These are phyloP conservation scores for Silurus glanis DNA, from an alignment of 2,113 vertebrate genomes.

Conservation along the genomic window DNA sequence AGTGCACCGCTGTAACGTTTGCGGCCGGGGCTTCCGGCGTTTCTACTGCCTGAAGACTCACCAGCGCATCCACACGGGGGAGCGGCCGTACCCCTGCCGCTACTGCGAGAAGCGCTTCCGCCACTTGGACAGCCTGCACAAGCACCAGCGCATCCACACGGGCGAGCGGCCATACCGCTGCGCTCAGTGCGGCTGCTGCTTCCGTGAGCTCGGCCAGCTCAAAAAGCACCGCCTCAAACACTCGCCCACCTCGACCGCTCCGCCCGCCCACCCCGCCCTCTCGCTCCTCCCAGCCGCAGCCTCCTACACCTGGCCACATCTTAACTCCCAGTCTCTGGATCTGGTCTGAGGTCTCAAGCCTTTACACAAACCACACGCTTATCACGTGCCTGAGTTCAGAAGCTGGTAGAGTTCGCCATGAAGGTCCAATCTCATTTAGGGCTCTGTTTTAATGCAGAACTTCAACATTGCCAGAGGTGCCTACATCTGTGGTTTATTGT, in stretches of 20 bases:
- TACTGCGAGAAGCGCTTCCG: conserved; percentile 65
- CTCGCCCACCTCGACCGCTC: conserved; percentile 41
- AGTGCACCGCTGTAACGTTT: conserved; percentile 61
- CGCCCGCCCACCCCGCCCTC: conserved; percentile 41
- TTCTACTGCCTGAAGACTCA: conserved; percentile 65
- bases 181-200: conserved; percentile 61
- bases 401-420: background rate
- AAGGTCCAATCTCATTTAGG: background rate
- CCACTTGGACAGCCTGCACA: conserved; percentile 62
- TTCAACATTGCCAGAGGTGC: background rate
- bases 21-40: conserved; percentile 61
- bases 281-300: conserved; percentile 37
- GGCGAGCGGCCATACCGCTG: conserved; percentile 63
- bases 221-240: conserved; percentile 64
- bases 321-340: conserved; percentile 59
- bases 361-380: background rate
- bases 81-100: conserved; percentile 61
- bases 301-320: conserved; percentile 56
- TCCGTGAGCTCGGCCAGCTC: conserved; percentile 62
- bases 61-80: conserved; percentile 64
- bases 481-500: background rate
- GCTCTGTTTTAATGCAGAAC: background rate
- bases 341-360: conserved; percentile 34
- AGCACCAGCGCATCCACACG: conserved; percentile 65
- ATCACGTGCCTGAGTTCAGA: background rate